These are phyloP conservation scores for Phycodurus eques DNA, from an alignment of 2,113 vertebrate genomes.

Conservation along the genomic window DNA sequence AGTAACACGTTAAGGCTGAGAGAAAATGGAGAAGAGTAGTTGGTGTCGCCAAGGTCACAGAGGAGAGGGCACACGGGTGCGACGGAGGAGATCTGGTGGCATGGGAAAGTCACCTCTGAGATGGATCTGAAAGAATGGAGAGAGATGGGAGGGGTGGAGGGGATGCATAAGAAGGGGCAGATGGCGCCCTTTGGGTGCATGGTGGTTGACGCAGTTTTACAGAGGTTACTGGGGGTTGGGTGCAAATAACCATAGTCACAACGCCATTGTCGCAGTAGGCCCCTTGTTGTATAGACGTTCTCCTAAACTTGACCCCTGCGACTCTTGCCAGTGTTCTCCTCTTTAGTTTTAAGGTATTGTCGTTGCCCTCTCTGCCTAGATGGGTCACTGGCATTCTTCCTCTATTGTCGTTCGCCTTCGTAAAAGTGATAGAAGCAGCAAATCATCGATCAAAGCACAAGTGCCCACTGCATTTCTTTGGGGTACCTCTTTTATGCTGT, in stretches of 20 bases:
- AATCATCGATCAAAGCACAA: constrained; percentile 43
- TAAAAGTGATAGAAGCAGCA: constrained; percentile 16
- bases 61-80: constrained; percentile 44
- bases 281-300: constrained; percentile 51
- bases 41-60: constrained; percentile 55
- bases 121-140: constrained; percentile 61
- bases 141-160: constrained; percentile 43
- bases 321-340: constrained; percentile 35
- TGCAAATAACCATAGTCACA: constrained; percentile 61
- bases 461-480: constrained; percentile 10
- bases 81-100: constrained; percentile 63
- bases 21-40: constrained; percentile 39
- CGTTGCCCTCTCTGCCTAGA: constrained; percentile 51
- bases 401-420: constrained; percentile 41
- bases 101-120: constrained; percentile 80
- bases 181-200: constrained; percentile 63
- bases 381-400: constrained; percentile 48
- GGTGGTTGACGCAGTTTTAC: constrained; percentile 52
- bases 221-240: constrained; percentile 45
- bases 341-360: constrained; percentile 44
- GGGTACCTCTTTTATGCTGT: background rate
- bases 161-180: constrained; percentile 68
- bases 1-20: constrained; percentile 36
- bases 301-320: constrained; percentile 63
- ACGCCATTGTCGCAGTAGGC: constrained; percentile 64